These are phyloP conservation scores for Coenonympha glycerion DNA, from an alignment of 2,888 invertebrate species.

Conservation along the genomic window DNA sequence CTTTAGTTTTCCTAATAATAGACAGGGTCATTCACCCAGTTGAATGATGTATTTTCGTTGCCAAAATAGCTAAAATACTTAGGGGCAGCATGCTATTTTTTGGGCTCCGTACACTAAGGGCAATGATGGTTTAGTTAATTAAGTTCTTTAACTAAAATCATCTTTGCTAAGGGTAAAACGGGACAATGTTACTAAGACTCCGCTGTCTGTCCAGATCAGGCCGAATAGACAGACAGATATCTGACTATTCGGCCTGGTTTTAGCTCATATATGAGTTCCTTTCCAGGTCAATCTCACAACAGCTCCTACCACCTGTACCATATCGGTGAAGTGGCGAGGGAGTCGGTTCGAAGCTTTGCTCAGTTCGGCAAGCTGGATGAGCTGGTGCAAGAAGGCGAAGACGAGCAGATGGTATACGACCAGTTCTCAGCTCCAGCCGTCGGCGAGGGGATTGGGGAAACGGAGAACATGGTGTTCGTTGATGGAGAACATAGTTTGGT, in stretches of 20 bases:
- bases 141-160: too few relatives aligned
- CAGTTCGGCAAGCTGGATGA: conserved; percentile 88
- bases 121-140: too few relatives aligned
- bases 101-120: too few relatives aligned
- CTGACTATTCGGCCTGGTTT: too few relatives aligned
- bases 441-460: conserved; percentile 80
- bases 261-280: neutral
- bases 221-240: too few relatives aligned
- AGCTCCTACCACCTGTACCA: conserved; percentile 85
- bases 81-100: too few relatives aligned
- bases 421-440: conserved; percentile 88
- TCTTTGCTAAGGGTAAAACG: too few relatives aligned
- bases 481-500: conserved; percentile 90
- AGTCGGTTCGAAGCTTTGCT: conserved; percentile 87
- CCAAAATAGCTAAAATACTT: too few relatives aligned
- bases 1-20: conserved; percentile 21
- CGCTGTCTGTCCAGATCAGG: too few relatives aligned
- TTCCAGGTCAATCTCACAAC: conserved; percentile 89
- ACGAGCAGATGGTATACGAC: conserved; percentile 84
- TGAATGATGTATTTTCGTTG: neutral
- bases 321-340: conserved; percentile 82
- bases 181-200: too few relatives aligned
- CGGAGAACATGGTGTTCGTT: conserved; percentile 88
- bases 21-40: conserved; percentile 23
- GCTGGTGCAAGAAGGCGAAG: conserved; percentile 80